Conservation (phyloP, 2,888 invertebrate genomes). For the Drosophila peninsularis region DNA sequence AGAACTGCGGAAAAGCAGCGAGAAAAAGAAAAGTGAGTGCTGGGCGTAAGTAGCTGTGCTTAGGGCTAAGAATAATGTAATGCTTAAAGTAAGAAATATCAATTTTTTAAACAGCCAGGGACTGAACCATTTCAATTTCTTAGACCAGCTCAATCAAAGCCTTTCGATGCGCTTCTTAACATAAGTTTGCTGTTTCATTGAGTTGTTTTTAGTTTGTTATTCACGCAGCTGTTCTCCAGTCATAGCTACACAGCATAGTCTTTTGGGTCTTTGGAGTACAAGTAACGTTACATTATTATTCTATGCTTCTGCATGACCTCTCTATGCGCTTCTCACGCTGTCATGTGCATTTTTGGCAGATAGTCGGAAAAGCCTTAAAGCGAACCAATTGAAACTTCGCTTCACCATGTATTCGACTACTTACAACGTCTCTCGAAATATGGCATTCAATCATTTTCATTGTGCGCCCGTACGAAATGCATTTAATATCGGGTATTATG, state of each 20-base stretch:
- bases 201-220: not conserved
- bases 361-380: slow-evolving; percentile 12
- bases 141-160: not conserved
- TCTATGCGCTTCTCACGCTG: slow-evolving; percentile 8
- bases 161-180: not conserved
- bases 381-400: slow-evolving; percentile 46
- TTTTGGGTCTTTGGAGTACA: too few relatives aligned
- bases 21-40: slow-evolving; percentile 6
- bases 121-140: not conserved
- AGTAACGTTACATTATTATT: too few relatives aligned
- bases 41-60: slow-evolving; percentile 1
- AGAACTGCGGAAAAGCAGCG: slow-evolving; percentile 88
- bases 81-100: slow-evolving; percentile 3
- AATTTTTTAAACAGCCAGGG: not conserved
- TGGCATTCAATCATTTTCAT: slow-evolving; percentile 65
- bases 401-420: slow-evolving; percentile 29
- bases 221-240: too few relatives aligned
- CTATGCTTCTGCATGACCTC: slow-evolving; percentile 7
- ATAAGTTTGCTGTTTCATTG: not conserved
- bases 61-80: not conserved
- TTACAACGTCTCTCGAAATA: slow-evolving; percentile 41
- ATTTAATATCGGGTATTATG: slow-evolving; percentile 74
- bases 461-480: slow-evolving; percentile 56
- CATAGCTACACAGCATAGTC: too few relatives aligned
- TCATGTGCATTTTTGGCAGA: not conserved